Evolutionary conservation across 2,888 invertebrate genomes (phyloP).

Genomic region (Zaprionus lineosus): DNA sequence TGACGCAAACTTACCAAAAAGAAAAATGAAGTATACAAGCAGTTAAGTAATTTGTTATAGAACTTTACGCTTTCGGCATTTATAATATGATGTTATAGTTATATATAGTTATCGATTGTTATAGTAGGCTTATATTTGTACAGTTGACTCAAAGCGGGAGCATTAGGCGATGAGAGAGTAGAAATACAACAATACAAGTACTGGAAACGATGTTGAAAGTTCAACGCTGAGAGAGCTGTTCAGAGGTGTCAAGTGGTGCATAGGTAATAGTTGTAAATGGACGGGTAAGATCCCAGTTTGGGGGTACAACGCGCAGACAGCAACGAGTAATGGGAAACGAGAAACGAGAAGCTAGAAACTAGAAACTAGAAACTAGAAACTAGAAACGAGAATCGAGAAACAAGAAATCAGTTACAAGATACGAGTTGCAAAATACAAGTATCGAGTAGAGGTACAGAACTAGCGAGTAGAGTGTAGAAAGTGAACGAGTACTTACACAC

Average conservation of each 20-base stretch:
- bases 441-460: conserved; percentile 8
- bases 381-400: too few relatives aligned
- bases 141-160: conserved; percentile 58
- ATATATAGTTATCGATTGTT: conserved; percentile 9
- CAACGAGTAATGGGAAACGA: conserved; percentile 44
- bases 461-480: conserved; percentile 25
- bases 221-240: conserved; percentile 49
- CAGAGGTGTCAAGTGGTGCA: conserved; percentile 13
- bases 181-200: conserved; percentile 47
- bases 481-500: conserved; percentile 24
- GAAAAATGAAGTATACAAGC: conserved; percentile 58
- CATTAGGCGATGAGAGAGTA: conserved; percentile 43
- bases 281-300: conserved; percentile 6
- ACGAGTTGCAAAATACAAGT: too few relatives aligned
- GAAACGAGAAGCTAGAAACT: too few relatives aligned
- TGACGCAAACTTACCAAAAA: conserved; percentile 70
- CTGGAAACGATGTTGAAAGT: conserved; percentile 44
- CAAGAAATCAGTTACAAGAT: too few relatives aligned
- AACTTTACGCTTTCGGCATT: conserved; percentile 25
- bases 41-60: conserved; percentile 43
- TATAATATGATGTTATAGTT: conserved; percentile 19
- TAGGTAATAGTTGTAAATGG: conserved; percentile 3
- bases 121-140: conserved; percentile 27
- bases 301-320: conserved; percentile 35
- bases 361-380: too few relatives aligned